These are phyloP conservation scores for Pristionchus japonicus DNA, from an alignment of 2,888 invertebrate species.

Conservation along the genomic window DNA sequence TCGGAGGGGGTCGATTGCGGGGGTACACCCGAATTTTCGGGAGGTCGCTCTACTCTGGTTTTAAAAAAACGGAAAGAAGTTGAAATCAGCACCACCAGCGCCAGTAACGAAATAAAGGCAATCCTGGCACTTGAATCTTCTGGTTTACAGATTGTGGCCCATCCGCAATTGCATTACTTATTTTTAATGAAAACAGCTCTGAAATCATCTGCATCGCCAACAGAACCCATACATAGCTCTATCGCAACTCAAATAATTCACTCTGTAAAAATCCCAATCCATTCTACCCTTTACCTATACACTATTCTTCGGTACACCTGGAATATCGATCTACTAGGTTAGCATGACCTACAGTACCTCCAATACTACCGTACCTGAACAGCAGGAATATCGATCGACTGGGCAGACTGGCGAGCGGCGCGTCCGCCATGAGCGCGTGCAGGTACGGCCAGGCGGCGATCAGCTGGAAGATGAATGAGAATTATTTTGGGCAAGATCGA, in stretches of 20 bases:
- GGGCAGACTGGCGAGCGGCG: constrained; percentile 75
- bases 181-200: no score
- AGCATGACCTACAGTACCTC: background rate
- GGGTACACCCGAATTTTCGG: no score
- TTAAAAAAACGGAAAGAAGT: background rate
- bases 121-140: no score
- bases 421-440: constrained; percentile 84
- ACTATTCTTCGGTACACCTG: no score
- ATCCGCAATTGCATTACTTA: no score
- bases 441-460: constrained; percentile 86
- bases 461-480: constrained; percentile 79
- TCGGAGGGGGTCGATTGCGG: no score
- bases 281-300: background rate
- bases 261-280: background rate
- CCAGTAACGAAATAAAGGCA: no score
- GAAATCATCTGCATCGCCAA: no score
- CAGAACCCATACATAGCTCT: no score
- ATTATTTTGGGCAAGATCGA: background rate
- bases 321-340: constrained; percentile 86
- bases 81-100: background rate
- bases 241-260: background rate
- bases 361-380: constrained; percentile 79
- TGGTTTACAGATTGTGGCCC: no score
- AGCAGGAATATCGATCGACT: constrained; percentile 87
- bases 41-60: no score